Percentiles rank a stretch among this genome's conserved stretches.
phyloP scores from a whole-genome alignment of 2,888 invertebrate species.

The Busseola fusca region DNA sequence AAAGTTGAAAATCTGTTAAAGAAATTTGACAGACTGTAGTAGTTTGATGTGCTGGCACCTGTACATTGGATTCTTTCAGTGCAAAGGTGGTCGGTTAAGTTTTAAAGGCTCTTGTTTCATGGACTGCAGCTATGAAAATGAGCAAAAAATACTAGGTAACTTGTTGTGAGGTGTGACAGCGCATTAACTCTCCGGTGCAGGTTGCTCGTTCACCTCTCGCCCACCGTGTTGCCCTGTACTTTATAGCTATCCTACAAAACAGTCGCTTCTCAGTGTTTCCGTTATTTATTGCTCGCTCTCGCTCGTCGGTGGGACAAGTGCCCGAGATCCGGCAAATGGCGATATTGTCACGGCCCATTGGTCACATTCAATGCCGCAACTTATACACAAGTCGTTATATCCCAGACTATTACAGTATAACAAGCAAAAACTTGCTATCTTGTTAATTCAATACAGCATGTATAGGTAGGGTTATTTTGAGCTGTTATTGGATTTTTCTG shows the following conservation, averaged over 20 bases:
- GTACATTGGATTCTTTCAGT: constrained; percentile 6
- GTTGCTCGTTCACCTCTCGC: constrained; percentile 35
- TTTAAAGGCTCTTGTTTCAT: constrained; percentile 6
- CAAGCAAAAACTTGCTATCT: constrained; percentile 37
- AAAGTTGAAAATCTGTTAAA: too few species aligned
- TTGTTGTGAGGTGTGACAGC: constrained; percentile 36
- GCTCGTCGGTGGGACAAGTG: constrained; percentile 46
- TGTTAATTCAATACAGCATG: constrained; percentile 6
- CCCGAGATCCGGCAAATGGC: constrained; percentile 57
- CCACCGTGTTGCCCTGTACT: constrained; percentile 26
- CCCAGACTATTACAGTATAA: constrained; percentile 42
- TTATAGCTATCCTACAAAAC: constrained; percentile 28
- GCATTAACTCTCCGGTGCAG: constrained; percentile 25
- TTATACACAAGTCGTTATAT: constrained; percentile 38
- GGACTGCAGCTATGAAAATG: constrained; percentile 1
- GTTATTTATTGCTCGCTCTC: constrained; percentile 27
- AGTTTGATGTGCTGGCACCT: too few species aligned
- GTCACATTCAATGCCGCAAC: constrained; percentile 75
- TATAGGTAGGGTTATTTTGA: constrained; percentile 2
- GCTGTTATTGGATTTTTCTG: constrained; percentile 5
- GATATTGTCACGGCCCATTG: constrained; percentile 76
- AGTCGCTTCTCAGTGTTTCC: constrained; percentile 25
- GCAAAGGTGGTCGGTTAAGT: constrained; percentile 4
- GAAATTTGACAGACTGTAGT: too few species aligned
- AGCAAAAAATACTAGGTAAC: constrained; percentile 20